These are phyloP conservation scores for Nomada goodeniana DNA, from an alignment of 2,888 invertebrate genomes.

Conservation along the genomic window DNA sequence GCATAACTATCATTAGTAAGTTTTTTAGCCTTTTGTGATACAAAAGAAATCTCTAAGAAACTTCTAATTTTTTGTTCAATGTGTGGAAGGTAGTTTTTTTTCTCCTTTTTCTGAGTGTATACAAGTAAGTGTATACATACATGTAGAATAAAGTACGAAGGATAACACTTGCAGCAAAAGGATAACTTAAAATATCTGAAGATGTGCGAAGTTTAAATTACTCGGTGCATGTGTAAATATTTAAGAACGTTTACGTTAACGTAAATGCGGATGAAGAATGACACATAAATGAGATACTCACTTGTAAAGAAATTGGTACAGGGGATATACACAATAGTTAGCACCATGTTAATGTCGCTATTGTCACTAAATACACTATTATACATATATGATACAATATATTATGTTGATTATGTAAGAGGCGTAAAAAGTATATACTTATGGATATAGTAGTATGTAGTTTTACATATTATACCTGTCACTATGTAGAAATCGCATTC, in stretches of 20 bases:
- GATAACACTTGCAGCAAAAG: background rate
- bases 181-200: constrained; percentile 22
- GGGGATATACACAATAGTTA: constrained; percentile 64
- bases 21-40: too few species aligned
- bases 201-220: constrained; percentile 69
- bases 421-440: constrained; percentile 67
- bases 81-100: too few species aligned
- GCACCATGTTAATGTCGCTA: constrained; percentile 57
- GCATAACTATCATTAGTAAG: too few species aligned
- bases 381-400: constrained; percentile 39
- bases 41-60: too few species aligned
- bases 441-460: constrained; percentile 82
- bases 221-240: constrained; percentile 77
- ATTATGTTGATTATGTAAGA: constrained; percentile 73
- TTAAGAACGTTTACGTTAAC: constrained; percentile 46
- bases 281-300: constrained; percentile 51
- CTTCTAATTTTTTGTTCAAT: too few species aligned
- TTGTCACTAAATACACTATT: constrained; percentile 65
- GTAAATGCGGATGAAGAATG: constrained; percentile 57
- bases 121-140: background rate
- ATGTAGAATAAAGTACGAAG: constrained; percentile 1
- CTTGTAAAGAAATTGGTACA: constrained; percentile 69
- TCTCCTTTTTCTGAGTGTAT: background rate
- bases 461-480: constrained; percentile 83
- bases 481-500: constrained; percentile 83